Base-by-base conservation (phyloP, 30 jellyfish, hydroid and myxozoan genomes). In the Pseudorhiza aurosa region DNA sequence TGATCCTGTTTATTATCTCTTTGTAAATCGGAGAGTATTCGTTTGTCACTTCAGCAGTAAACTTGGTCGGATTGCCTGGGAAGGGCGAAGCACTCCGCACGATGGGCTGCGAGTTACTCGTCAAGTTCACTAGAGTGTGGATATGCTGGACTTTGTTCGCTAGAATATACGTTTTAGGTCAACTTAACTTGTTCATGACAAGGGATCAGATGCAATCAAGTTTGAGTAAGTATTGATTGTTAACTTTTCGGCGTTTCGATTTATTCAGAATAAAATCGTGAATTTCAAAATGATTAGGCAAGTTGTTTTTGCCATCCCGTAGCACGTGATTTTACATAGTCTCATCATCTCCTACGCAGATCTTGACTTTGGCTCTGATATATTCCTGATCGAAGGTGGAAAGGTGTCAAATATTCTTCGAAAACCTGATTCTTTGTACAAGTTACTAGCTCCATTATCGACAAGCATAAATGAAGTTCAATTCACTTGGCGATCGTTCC, bases 401-500 rank as follows among this genome's bases (percentile, higher is more conserved):
- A 50, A 74, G 29, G 82, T 87, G 9, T 26, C 74, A 26, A 26
- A 46, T 19, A 30, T 72, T 9, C 74, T 82, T 11, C 59, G 31
- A 44, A 15, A 45, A 36, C 79, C 96, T 4, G 77, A 82, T 15
- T 44, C 93, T 18, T 65, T 83, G 46, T 75, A 77, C 55, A 58
- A 57, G 22, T 32, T 90, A 9, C 68, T 90, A 21, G 83, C 91
- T 2, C 97, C 97, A 0, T 68, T 90, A 11, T 58, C 89, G 14
- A 49, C 83, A 27, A 33, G 50, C 32, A 70, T 68, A 8, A 65
- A 68, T 43, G 77, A 90, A 76, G 33, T 90, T 18, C 85, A 77
- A 45, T 75, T 90, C 78, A 63, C 90, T 85, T 90, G 97, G 97
- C 82, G 65, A 73, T 83, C 97, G 74, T 62, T 28, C 76, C 96